These are phyloP conservation scores for Oncorhynchus masou DNA, from an alignment of 2,113 vertebrate genomes.

Conservation along the genomic window DNA sequence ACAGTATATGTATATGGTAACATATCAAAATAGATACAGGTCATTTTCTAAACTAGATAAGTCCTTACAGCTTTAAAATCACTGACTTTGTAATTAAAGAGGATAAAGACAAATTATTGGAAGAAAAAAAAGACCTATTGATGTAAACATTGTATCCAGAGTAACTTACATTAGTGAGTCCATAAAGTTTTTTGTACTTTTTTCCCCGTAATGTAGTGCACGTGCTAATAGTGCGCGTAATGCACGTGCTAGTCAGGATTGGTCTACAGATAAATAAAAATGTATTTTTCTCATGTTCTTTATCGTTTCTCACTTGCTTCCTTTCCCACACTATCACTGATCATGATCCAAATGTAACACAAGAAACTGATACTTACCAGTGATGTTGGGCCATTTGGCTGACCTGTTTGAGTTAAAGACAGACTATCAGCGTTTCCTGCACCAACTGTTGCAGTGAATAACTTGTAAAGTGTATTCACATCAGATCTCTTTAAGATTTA, in stretches of 20 bases:
- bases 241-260: not conserved
- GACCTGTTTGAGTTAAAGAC: slow-evolving; percentile 36
- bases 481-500: no score
- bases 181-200: no score
- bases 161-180: no score
- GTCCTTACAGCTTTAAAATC: no score
- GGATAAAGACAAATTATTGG: no score
- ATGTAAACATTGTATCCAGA: no score
- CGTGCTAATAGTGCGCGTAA: not conserved
- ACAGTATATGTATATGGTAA: no score
- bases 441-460: not conserved
- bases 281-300: not conserved
- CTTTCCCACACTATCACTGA: not conserved
- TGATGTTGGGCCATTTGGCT: slow-evolving; percentile 4
- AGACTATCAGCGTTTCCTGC: slow-evolving; percentile 51
- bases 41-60: no score
- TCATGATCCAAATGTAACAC: slow-evolving; percentile 6
- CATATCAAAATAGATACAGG: no score
- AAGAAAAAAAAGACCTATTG: no score
- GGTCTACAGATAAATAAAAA: not conserved
- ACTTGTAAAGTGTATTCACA: not conserved
- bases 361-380: slow-evolving; percentile 55
- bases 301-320: not conserved
- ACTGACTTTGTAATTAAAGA: no score
- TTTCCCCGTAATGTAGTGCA: no score